Percentiles rank a stretch among this genome's conserved stretches.
Evolutionary conservation across 2,888 invertebrate genomes (phyloP).

Genomic region (Chaetoderma sp.): DNA sequence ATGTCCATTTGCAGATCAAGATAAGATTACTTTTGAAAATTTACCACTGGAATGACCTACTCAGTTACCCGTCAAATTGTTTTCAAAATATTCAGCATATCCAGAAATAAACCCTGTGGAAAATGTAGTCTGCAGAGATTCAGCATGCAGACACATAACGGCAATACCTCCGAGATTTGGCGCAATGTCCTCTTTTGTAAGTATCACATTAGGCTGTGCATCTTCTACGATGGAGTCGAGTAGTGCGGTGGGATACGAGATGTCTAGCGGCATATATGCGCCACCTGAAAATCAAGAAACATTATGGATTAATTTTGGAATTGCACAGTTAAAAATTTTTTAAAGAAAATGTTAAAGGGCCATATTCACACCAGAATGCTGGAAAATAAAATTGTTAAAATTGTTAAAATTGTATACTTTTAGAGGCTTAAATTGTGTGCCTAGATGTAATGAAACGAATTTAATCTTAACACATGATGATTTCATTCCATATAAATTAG

Average conservation of each 20-base stretch:
- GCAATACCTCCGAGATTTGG: constrained; percentile 42
- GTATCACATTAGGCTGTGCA: constrained; percentile 60
- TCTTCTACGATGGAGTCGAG: constrained; percentile 67
- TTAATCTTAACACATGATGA: no score
- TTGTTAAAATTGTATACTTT: no score
- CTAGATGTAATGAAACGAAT: no score
- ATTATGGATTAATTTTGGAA: no score
- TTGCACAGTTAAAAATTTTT: no score
- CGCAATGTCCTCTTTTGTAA: constrained; percentile 48
- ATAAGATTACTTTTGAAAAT: neutral
- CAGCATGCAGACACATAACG: neutral
- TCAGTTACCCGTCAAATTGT: neutral
- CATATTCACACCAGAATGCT: no score
- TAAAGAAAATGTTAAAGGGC: no score
- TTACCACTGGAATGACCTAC: neutral
- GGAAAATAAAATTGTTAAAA: no score
- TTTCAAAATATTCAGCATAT: neutral
- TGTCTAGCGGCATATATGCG: constrained; percentile 69
- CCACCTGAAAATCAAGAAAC: constrained; percentile 52
- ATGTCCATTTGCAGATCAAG: neutral
- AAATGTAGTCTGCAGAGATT: no score
- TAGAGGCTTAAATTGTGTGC: no score
- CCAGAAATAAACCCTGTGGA: neutral
- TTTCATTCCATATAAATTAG: no score
- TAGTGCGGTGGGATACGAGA: constrained; percentile 66